Base-by-base conservation (phyloP, 2,888 invertebrate species). In the Stenolophus ochropezus region DNA sequence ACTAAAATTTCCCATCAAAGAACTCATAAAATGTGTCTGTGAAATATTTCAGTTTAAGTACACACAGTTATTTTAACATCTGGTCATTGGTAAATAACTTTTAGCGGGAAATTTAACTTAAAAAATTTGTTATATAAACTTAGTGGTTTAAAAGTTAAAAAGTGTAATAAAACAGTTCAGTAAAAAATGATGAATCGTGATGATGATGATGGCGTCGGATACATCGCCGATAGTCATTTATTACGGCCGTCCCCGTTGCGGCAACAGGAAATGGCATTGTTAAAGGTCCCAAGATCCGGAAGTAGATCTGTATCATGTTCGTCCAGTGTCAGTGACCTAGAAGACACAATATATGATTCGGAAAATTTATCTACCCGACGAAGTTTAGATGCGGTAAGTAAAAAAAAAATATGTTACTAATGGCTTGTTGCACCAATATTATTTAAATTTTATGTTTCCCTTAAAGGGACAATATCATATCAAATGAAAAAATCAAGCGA, bases 291-390 rank as follows among this genome's bases (percentile, higher is more conserved):
- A 3, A 83, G 85, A 18, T 84, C 84, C 18, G 83, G 84, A 6
- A 89, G 88, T 18, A 86, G 91, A 76, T 90, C 90, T 56, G 87
- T 89, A 1, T 91, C 91, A 84, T 90, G 91, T 83, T 91, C 91
- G 23, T 91, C 91, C 84, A 91, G 90, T 85, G 89, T 91, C 83
- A 91, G 90, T 85, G 91, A 92, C 85, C 87, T 91, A 86, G 91
- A 92, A 83, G 90, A 90, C 53, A 91, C 91, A n/a, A 92, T 92
- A 84, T 92, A 92, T 84, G 81, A 81, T 42, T 33, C 80, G 1
- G 80, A 80, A 47, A 80, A 71, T 42, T 58, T 80, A 51, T 80
- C 80, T 58, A 25, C 80, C 6, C 14, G 73, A 21, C 47, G 73
- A 20, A 42, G 23, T 73, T 58, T 73, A 0, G 80, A 73, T 21